Evolutionary conservation across 1,140 invertebrate genomes (phyloP), one percentile per base, ranked within the genome.

Genomic region (Drosophila triauraria): DNA sequence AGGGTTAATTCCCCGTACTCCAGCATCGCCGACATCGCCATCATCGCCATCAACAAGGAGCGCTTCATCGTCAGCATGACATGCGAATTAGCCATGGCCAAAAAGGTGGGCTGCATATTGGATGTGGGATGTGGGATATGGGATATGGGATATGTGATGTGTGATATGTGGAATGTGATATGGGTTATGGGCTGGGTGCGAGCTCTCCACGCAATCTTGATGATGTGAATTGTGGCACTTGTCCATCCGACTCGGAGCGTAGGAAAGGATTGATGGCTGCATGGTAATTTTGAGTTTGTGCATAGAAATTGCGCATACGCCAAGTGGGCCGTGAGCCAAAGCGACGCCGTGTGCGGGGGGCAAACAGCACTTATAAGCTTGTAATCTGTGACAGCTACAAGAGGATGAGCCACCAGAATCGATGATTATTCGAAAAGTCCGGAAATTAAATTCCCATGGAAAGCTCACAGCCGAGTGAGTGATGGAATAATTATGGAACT

Each of bases 191-290:
- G 50, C 12, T 68, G 70, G 32, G 44, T 72, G 72, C 72, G 38
- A 43, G 44, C 38, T 46, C 75, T 54, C 47, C 70, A 60, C 75
- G 61, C 71, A 54, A 77, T 78, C 80, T 71, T 65, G 62, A 80
- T 78, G 72, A 82, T 88, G 85, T 81, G 85, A 88, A 88, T 69
- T 82, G 69, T 79, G 85, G 48, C 85, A 88, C 85, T 90, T 88
- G 78, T 83, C 68, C 68, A 48, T 63, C 47, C 32, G 51, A 77
- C 57, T 47, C 10, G 48, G 44, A 46, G 48, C 44, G 38, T 74
- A 63, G 61, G 38, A 80, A 70, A 78, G 80, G 81, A 88, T 90
- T 88, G 77, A 90, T 90, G 54, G 74, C 61, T 58, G 44, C 61
- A 75, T 90, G 64, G 58, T 78, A 78, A 84, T 83, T 83, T 74